A percentile compares a stretch with the other conserved stretches of the same genome.
phyloP scores from a whole-genome alignment of 2,113 vertebrate genomes.

The Coregonus clupeaformis region DNA sequence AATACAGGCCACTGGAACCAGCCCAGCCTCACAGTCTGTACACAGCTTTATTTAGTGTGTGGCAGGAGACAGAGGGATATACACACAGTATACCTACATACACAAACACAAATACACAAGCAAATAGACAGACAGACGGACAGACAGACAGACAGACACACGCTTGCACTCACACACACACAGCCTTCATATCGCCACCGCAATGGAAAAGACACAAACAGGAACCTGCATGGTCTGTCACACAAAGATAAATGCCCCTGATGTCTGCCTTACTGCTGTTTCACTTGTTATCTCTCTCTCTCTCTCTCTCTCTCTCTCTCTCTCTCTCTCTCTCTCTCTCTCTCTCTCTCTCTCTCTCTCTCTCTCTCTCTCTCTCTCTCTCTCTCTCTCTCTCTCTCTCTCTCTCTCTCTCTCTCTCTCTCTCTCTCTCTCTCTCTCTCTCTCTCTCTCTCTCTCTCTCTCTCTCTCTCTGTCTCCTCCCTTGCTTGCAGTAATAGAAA shows the following conservation, averaged over 20 bases:
- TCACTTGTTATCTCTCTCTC: not conserved
- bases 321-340: too few relatives aligned
- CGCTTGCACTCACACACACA: not conserved
- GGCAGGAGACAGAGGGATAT: not conserved
- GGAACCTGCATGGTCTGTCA: not conserved
- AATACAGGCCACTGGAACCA: slow-evolving; percentile 37
- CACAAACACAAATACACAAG: slow-evolving; percentile 6
- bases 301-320: not conserved
- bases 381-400: too few relatives aligned
- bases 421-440: too few relatives aligned
- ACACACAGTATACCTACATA: not conserved
- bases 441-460: too few relatives aligned
- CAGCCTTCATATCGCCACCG: not conserved
- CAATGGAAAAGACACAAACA: not conserved
- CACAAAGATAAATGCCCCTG: slow-evolving; percentile 1
- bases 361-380: too few relatives aligned
- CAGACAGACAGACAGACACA: too few relatives aligned
- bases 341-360: too few relatives aligned
- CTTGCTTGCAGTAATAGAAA: not conserved
- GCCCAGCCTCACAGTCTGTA: slow-evolving; percentile 36
- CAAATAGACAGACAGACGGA: too few relatives aligned
- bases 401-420: too few relatives aligned
- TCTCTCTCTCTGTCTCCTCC: too few relatives aligned
- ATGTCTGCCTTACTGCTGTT: not conserved
- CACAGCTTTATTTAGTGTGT: slow-evolving; percentile 21